Evolutionary conservation across 2,888 invertebrate species (phyloP), one percentile per base, ranked within the genome.

Genomic region (Thereva unica): DNA sequence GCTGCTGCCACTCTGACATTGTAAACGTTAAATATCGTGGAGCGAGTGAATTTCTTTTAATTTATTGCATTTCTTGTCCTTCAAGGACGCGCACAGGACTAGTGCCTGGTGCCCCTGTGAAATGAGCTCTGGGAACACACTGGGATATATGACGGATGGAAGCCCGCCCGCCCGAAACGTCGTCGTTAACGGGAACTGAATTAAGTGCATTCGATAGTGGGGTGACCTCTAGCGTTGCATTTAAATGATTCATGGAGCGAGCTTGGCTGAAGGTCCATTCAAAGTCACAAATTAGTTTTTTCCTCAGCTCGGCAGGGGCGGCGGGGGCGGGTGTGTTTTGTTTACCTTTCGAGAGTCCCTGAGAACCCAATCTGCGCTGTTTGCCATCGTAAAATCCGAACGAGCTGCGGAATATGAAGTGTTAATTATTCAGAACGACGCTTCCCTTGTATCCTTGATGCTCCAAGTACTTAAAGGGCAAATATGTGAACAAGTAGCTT

Each of bases 241-340:
- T 50, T 61, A 61, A 61, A 40, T 61, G 61, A 61, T 61, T 61
- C 61, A 61, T 61, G 61, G 50, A 61, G 9, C 41, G 41, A 61
- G 50, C 40, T 61, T 61, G 10, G 61, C 41, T 50, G 61, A 61
- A 61, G 61, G 61, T 61, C 50, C 61, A 61, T 50, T 50, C 61
- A 61, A 61, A 61, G 61, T 61, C 50, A 40, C 50, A 61, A 57
- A 61, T 61, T 61, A 61, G 61, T 61, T 61, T 61, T 50, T 4
- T 10, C 23, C 23, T 4, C 47, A 2, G 2, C 23, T 23, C 2
- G 23, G 23, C 1, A 23, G 23, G 23, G 23, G 23, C n/a, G n/a
- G 23, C 2, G 23, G 23, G 23, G 23, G 23, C 23, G 23, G 23
- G 23, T 23, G 23, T 23, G 23, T 23, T 23, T 23, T 40, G 6